These are phyloP conservation scores for Archaeoteleia sp. DNA, from an alignment of 2,888 invertebrate species.

Conservation along the genomic window DNA sequence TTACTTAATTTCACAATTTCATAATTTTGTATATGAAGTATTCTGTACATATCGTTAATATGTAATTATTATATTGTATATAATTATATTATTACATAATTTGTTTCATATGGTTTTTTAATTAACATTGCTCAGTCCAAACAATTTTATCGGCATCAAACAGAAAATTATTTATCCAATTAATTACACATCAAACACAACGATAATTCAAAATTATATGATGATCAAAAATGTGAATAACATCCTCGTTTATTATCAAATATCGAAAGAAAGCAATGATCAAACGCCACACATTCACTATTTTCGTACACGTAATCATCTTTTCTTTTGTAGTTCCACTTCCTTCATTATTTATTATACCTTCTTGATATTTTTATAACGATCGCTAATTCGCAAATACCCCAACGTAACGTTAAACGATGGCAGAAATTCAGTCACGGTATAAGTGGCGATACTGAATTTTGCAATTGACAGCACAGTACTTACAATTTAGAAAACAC, in stretches of 20 bases:
- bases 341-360: conserved; percentile 34
- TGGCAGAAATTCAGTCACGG: background rate
- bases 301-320: conserved; percentile 43
- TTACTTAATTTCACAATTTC: too few species aligned
- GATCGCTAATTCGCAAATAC: conserved; percentile 10
- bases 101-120: too few species aligned
- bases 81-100: too few species aligned
- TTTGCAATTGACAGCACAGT: background rate
- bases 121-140: too few species aligned
- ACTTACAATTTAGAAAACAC: too few species aligned
- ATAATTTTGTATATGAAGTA: too few species aligned
- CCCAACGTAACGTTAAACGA: too few species aligned
- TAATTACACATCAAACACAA: too few species aligned
- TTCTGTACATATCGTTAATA: too few species aligned
- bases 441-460: background rate
- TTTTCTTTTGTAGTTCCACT: conserved; percentile 25
- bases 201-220: conserved; percentile 26
- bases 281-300: conserved; percentile 44
- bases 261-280: conserved; percentile 42
- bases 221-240: conserved; percentile 43
- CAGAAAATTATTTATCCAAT: too few species aligned
- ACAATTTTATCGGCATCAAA: too few species aligned
- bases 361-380: conserved; percentile 44
- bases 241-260: conserved; percentile 34
- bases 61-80: too few species aligned